Percentiles rank a stretch among this genome's conserved stretches.
These are phyloP conservation scores for Danaus chrysippus DNA, from an alignment of 2,888 invertebrate genomes.

Conservation along the genomic window DNA sequence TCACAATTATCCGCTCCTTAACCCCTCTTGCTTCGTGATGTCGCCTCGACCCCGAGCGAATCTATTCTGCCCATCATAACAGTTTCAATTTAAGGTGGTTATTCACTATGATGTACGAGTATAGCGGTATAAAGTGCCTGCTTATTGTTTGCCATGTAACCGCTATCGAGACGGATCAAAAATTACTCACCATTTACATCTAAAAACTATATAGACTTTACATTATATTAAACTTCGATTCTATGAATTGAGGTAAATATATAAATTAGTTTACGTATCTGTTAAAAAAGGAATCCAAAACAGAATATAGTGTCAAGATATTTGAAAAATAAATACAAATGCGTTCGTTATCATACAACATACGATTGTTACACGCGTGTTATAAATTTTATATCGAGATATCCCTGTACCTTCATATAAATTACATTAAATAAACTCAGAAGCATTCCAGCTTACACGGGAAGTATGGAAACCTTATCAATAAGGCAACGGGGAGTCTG, in stretches of 20 bases:
- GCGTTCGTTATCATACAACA: conserved; percentile 30
- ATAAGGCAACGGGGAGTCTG: conserved; percentile 75
- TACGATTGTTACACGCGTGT: conserved; percentile 31
- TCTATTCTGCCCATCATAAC: conserved; percentile 75
- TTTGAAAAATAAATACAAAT: conserved; percentile 29
- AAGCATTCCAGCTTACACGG: conserved; percentile 71
- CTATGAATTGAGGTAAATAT: too few relatives aligned
- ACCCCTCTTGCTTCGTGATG: conserved; percentile 70
- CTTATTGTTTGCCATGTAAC: conserved; percentile 38
- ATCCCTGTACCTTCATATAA: conserved; percentile 38
- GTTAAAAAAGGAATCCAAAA: not conserved
- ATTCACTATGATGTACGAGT: conserved; percentile 49
- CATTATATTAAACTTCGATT: too few relatives aligned
- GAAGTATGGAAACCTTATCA: conserved; percentile 76
- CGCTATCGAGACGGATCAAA: too few relatives aligned
- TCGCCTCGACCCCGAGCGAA: conserved; percentile 68
- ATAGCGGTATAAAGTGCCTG: conserved; percentile 44
- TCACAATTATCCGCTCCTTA: conserved; percentile 72
- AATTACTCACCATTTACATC: too few relatives aligned
- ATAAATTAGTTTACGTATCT: too few relatives aligned
- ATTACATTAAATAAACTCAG: conserved; percentile 72
- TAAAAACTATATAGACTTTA: too few relatives aligned
- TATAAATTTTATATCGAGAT: conserved; percentile 35
- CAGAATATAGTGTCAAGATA: conserved; percentile 17
- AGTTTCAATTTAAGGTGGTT: conserved; percentile 74